Evolutionary conservation across 2,888 invertebrate species (phyloP).

Genomic region (Andrena chrysosceles): DNA sequence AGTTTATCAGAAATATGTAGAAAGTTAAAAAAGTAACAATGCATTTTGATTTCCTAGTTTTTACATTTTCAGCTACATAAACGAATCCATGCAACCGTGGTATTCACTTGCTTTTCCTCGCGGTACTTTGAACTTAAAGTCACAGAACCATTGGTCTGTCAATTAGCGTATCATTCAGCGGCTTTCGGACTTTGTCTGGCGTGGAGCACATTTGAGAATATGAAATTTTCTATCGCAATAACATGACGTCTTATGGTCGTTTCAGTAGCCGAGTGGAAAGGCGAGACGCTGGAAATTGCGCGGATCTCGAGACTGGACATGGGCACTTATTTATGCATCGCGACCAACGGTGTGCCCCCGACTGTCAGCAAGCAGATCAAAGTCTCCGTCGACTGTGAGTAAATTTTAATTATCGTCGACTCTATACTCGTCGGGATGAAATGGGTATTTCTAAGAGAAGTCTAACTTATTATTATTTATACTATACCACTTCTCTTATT

Average conservation of each 20-base stretch:
- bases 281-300: slow-evolving; percentile 93
- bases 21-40: no score
- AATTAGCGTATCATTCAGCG: slow-evolving; percentile 8
- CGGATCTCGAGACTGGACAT: slow-evolving; percentile 95
- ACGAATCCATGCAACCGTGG: not conserved
- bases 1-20: no score
- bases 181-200: not conserved
- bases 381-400: slow-evolving; percentile 98
- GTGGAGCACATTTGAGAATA: not conserved
- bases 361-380: slow-evolving; percentile 96
- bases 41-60: no score
- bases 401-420: slow-evolving; percentile 57
- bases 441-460: no score
- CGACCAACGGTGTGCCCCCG: slow-evolving; percentile 95
- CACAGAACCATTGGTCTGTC: slow-evolving; percentile 5
- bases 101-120: not conserved
- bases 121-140: not conserved
- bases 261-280: slow-evolving; percentile 93
- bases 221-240: slow-evolving; percentile 1
- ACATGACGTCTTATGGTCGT: slow-evolving; percentile 49
- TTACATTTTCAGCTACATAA: not conserved
- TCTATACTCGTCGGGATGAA: no score
- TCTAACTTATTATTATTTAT: no score
- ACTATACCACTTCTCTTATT: no score
- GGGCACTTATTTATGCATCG: slow-evolving; percentile 97